Evolutionary conservation across 2,113 vertebrate genomes (phyloP).

Genomic region (Condylura cristata): DNA sequence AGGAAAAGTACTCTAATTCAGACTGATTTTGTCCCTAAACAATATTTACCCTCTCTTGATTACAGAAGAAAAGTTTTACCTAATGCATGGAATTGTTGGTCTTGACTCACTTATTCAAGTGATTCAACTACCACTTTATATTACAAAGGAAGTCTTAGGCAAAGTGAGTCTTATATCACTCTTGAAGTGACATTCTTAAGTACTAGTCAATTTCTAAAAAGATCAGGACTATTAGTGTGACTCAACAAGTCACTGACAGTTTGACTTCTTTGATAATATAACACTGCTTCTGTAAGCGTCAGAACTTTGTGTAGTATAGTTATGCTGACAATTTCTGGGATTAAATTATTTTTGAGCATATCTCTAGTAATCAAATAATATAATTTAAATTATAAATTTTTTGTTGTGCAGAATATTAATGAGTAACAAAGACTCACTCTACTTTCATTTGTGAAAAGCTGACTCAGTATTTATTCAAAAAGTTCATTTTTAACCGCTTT

Average conservation of each 20-base stretch:
- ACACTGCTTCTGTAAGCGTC: background rate
- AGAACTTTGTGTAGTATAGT: background rate
- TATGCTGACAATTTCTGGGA: background rate
- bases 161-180: background rate
- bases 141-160: background rate
- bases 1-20: slow-evolving; percentile 21
- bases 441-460: background rate
- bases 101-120: background rate
- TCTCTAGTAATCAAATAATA: background rate
- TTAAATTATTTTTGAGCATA: background rate
- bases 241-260: background rate
- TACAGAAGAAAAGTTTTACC: background rate
- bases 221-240: background rate
- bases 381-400: background rate
- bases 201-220: slow-evolving; percentile 3
- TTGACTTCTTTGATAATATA: background rate
- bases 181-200: slow-evolving; percentile 12
- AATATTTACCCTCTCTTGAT: background rate
- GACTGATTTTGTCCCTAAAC: background rate
- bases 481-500: background rate
- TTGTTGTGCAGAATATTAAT: background rate
- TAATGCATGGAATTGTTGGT: background rate
- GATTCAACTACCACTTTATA: slow-evolving; percentile 7
- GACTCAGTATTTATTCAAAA: slow-evolving; percentile 16
- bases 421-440: background rate